These are phyloP conservation scores for Apolygus lucorum DNA, from an alignment of 1,140 invertebrate genomes.

Conservation along the genomic window DNA sequence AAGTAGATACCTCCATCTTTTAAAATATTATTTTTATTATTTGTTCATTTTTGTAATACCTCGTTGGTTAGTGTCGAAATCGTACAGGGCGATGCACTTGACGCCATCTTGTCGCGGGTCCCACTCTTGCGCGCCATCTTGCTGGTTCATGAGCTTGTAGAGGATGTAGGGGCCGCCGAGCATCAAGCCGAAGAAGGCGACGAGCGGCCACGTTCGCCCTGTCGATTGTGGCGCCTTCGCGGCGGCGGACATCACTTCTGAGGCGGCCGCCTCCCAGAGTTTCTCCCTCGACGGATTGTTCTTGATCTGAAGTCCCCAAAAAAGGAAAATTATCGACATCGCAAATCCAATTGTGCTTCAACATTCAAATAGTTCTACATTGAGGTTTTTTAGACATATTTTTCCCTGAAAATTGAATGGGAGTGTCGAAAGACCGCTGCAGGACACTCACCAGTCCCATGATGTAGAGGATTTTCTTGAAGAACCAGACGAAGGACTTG, in stretches of 20 bases:
- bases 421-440: too few species aligned
- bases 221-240: not conserved
- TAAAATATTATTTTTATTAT: not conserved
- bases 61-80: not conserved
- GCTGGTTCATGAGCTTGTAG: not conserved
- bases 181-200: constrained; percentile 4
- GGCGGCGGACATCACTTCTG: not conserved
- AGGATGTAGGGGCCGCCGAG: constrained; percentile 1
- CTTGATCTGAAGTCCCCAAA: not conserved
- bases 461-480: not conserved
- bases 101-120: not conserved
- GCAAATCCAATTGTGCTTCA: too few species aligned
- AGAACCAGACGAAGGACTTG: not conserved
- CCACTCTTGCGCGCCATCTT: not conserved
- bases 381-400: too few species aligned
- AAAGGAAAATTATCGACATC: too few species aligned
- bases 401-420: too few species aligned
- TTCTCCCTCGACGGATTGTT: not conserved
- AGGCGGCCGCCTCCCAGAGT: not conserved
- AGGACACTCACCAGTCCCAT: not conserved
- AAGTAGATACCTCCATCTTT: not conserved
- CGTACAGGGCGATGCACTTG: not conserved
- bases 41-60: too few species aligned
- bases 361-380: too few species aligned
- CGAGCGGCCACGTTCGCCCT: not conserved